A percentile compares a stretch with the other conserved stretches of the same genome.
These are phyloP conservation scores for Vollenhovia emeryi DNA, from an alignment of 1,140 invertebrate genomes.

Conservation along the genomic window DNA sequence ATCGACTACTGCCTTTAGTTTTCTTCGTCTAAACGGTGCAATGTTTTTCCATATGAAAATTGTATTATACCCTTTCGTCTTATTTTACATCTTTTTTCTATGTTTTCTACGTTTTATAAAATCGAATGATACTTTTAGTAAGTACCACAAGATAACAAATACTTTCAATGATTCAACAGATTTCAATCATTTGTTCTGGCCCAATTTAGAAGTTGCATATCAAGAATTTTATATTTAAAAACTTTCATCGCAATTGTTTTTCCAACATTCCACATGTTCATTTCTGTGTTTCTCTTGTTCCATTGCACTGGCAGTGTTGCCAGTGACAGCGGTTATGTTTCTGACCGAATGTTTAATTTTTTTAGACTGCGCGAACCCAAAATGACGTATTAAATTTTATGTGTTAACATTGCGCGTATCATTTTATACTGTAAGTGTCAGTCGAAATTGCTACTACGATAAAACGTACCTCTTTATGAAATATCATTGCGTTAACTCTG, in stretches of 20 bases:
- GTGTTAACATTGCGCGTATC: constrained; percentile 7
- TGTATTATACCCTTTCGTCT: neutral
- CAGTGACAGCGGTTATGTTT: constrained; percentile 73
- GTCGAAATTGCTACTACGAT: constrained; percentile 27
- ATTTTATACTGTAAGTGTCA: constrained; percentile 7
- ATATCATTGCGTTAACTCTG: constrained; percentile 33
- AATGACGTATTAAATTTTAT: constrained; percentile 50
- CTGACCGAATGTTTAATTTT: constrained; percentile 78
- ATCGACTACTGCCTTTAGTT: constrained; percentile 1
- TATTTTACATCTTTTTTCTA: neutral
- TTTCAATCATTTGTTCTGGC: neutral
- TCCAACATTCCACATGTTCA: constrained; percentile 63
- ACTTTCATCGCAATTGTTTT: constrained; percentile 9
- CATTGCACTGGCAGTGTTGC: constrained; percentile 65
- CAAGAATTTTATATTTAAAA: neutral
- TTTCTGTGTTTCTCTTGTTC: constrained; percentile 61
- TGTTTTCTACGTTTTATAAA: neutral
- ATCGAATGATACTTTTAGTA: neutral
- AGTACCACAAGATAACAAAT: neutral
- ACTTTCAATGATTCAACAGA: neutral
- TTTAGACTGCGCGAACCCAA: neutral
- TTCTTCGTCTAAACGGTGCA: neutral
- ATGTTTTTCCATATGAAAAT: neutral
- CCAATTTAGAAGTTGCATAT: neutral
- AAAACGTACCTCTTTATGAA: constrained; percentile 21